Conservation (phyloP, 2,113 vertebrate species). For the Dolichotis patagonum region DNA sequence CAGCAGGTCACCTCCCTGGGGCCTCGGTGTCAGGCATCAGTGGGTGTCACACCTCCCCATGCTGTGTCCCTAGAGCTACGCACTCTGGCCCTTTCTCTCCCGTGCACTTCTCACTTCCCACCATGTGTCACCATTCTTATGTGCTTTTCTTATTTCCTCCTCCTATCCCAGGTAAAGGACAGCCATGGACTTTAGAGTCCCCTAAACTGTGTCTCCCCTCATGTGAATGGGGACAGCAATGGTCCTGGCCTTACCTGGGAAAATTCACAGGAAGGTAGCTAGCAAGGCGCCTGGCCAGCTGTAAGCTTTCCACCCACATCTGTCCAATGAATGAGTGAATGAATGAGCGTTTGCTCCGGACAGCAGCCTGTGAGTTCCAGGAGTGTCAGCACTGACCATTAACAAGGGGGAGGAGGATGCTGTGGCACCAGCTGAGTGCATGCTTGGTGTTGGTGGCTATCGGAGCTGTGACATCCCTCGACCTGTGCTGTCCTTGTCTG, state of each 20-base stretch:
- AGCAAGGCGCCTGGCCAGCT: too few species aligned
- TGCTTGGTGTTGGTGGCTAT: rapidly evolving
- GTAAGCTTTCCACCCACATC: too few species aligned
- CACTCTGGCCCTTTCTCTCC: background rate
- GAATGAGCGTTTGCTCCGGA: background rate
- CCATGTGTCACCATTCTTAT: background rate
- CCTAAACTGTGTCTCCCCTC: background rate
- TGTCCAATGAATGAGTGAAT: background rate
- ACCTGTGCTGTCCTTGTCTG: rapidly evolving
- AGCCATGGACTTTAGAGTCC: background rate
- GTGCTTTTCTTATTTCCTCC: background rate
- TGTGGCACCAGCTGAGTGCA: rapidly evolving
- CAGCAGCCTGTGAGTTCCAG: background rate
- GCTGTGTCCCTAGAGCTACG: background rate
- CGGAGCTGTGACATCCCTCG: rapidly evolving
- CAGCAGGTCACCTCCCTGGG: background rate
- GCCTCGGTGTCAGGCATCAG: background rate
- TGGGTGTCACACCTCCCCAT: background rate
- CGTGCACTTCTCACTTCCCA: background rate
- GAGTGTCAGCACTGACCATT: too few species aligned
- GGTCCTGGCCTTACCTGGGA: background rate
- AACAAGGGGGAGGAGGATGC: background rate
- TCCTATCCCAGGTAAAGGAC: background rate
- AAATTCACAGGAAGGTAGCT: background rate
- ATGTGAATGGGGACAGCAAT: background rate